Evolutionary conservation across 2,888 invertebrate species (phyloP).

Genomic region (Stratiomys singularior): DNA sequence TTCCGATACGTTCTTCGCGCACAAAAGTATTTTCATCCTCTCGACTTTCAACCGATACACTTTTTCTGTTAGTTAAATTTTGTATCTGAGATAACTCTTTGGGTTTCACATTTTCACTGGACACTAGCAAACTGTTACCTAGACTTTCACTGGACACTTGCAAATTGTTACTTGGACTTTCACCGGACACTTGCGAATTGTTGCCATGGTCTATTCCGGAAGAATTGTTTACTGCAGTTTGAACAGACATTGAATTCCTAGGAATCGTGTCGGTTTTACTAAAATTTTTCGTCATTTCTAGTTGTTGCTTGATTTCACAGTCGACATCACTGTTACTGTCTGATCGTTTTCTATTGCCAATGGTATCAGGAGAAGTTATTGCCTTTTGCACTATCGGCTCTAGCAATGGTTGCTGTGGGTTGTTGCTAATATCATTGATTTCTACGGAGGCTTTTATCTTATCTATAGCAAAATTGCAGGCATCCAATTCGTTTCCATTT

Average conservation of each 20-base stretch:
- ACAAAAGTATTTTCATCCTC: neutral
- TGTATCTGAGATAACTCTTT: neutral
- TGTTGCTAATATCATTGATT: slow-evolving; percentile 41
- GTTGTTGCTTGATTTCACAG: neutral
- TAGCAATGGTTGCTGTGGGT: slow-evolving; percentile 11
- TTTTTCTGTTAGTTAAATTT: slow-evolving; percentile 8
- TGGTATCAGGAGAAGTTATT: neutral
- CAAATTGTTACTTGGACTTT: no score
- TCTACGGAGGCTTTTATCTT: slow-evolving; percentile 25
- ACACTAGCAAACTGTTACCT: no score
- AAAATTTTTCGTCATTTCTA: slow-evolving; percentile 14
- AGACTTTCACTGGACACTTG: no score
- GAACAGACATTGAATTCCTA: no score
- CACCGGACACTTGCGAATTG: slow-evolving; percentile 24
- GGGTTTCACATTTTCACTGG: neutral
- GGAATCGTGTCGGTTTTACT: slow-evolving; percentile 36
- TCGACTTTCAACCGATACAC: slow-evolving; percentile 4
- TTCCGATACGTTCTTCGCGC: neutral
- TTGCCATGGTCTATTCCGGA: neutral
- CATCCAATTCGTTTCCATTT: slow-evolving; percentile 44
- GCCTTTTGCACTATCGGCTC: neutral
- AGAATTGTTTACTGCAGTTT: neutral
- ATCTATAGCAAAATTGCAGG: neutral
- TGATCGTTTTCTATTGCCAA: neutral
- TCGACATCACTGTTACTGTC: slow-evolving; percentile 11